These are phyloP conservation scores for Capreolus pygargus DNA, from an alignment of 2,113 vertebrate genomes.

Conservation along the genomic window DNA sequence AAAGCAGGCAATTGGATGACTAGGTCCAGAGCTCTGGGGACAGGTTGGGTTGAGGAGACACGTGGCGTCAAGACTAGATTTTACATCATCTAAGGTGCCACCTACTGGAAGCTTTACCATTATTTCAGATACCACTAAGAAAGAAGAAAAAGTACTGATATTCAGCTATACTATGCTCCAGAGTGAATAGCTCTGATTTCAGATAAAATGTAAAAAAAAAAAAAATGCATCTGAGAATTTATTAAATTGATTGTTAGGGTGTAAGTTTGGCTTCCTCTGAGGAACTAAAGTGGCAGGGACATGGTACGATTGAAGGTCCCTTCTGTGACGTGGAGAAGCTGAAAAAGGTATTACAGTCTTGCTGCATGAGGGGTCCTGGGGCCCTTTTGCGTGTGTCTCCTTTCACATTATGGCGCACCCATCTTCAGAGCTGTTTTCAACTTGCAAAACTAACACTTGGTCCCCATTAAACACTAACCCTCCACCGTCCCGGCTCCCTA, in stretches of 20 bases:
- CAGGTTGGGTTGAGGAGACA: background rate
- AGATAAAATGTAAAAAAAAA: background rate
- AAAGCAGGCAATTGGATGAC: background rate
- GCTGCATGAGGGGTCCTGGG: background rate
- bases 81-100: background rate
- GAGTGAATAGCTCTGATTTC: background rate
- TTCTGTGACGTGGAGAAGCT: background rate
- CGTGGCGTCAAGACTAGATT: background rate
- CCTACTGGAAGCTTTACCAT: no score
- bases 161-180: no score
- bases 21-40: background rate
- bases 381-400: background rate
- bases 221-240: background rate
- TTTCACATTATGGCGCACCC: background rate
- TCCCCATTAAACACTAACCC: background rate
- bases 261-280: background rate
- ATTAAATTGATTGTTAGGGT: background rate
- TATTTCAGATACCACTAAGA: no score
- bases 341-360: rapidly evolving
- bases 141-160: background rate
- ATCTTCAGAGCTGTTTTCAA: background rate
- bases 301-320: background rate
- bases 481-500: rapidly evolving
- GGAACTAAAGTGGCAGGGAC: background rate
- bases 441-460: background rate